These are phyloP conservation scores for Hyppa rectilinea DNA, from an alignment of 2,888 invertebrate species.

Conservation along the genomic window DNA sequence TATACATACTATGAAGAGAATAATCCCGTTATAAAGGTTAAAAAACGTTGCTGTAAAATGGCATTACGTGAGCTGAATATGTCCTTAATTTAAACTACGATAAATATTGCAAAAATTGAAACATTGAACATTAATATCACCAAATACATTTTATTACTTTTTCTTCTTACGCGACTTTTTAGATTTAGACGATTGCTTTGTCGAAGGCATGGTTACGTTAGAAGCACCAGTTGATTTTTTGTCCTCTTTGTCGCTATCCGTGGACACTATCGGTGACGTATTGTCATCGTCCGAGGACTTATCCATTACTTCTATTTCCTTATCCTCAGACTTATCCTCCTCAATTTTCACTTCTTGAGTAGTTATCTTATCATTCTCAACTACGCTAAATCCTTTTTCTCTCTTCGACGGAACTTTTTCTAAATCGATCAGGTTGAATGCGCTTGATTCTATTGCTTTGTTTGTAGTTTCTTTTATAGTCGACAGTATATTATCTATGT, in stretches of 20 bases:
- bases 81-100: slow-evolving; percentile 70
- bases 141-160: slow-evolving; percentile 89
- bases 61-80: slow-evolving; percentile 64
- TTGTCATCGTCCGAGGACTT: slow-evolving; percentile 91
- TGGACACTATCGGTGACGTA: slow-evolving; percentile 86
- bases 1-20: slow-evolving; percentile 6
- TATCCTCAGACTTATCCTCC: slow-evolving; percentile 79
- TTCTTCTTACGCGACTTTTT: slow-evolving; percentile 92
- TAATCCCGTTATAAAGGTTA: slow-evolving; percentile 7
- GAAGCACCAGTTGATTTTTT: slow-evolving; percentile 83
- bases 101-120: slow-evolving; percentile 75
- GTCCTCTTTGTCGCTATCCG: slow-evolving; percentile 90
- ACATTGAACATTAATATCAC: slow-evolving; percentile 71
- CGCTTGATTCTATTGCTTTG: slow-evolving; percentile 81
- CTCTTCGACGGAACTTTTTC: slow-evolving; percentile 83
- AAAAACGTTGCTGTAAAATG: slow-evolving; percentile 22
- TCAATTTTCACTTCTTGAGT: slow-evolving; percentile 84
- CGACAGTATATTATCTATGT: slow-evolving; percentile 86
- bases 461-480: slow-evolving; percentile 83
- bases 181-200: slow-evolving; percentile 86
- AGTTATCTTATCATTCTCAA: slow-evolving; percentile 84
- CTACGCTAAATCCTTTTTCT: slow-evolving; percentile 84
- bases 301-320: slow-evolving; percentile 83
- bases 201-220: slow-evolving; percentile 78
- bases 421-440: slow-evolving; percentile 85